Base-by-base conservation (phyloP, 2,797 vertebrate species). In the Myotis myotis region DNA sequence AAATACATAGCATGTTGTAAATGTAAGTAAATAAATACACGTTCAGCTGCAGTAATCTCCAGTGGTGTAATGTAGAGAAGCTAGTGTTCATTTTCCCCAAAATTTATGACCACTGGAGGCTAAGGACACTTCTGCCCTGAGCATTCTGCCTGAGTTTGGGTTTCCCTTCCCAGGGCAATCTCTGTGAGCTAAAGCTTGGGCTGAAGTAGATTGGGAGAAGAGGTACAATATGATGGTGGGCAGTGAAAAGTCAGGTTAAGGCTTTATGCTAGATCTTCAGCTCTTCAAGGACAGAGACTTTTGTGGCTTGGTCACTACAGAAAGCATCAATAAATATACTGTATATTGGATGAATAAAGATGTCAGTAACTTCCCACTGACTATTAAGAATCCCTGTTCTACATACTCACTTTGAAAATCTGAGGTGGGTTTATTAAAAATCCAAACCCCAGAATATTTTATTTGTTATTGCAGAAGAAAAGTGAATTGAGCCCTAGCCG, bases 381-480 rank as follows among this genome's bases (percentile, higher is more conserved):
- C 28, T 68, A 6, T 66, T 74, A 60, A 49, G 78, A 74, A 83
- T 66, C 17, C 62, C 19, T 89, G 7, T 83, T 89, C 22, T 76
- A 20, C 2, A 86, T 8, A 60, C 13, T 71, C 12, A 49, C 44
- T 93, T 78, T 82, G 93, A 93, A 95, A 91, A 51, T 74, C 74
- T 75, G 66, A 90, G n/a, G 41, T 62, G 6, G 36, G 8, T 17
- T 68, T 84, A 76, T 80, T 60, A 60, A 80, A 60, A 83, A 88
- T 81, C 79, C 28, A 91, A 74, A 79, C 51, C 80, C 8, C 15
- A 62, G 33, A 62, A 70, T 92, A 90, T 36, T 80, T 85, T 64
- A 71, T 88, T 95, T 93, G 36, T 90, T 81, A 38, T 44, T 19
- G 36, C 41, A 79, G 44, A 78, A 82, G 75, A 86, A 91, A 87